Evolutionary conservation across 1,140 invertebrate species (phyloP).

Genomic region (Brachionus asplanchnoidis): DNA sequence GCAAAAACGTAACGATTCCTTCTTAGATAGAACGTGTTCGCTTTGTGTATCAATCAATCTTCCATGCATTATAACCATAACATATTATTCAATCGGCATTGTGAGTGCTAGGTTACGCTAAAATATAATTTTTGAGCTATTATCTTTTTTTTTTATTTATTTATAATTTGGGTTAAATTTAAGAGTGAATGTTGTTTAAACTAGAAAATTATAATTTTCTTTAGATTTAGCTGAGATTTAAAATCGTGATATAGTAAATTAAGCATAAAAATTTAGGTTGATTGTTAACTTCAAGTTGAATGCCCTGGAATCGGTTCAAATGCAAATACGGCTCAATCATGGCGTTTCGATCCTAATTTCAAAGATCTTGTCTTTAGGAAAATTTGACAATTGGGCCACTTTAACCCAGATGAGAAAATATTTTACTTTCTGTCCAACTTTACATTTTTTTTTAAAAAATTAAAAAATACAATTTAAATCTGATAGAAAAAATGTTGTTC

Average conservation of each 20-base stretch:
- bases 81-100: background rate
- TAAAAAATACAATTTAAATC: too few species aligned
- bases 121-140: background rate
- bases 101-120: background rate
- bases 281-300: background rate
- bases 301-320: conserved; percentile 18
- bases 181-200: background rate
- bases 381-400: background rate
- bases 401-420: too few species aligned
- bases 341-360: background rate
- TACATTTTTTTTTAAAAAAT: too few species aligned
- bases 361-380: background rate
- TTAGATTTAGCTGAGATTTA: background rate
- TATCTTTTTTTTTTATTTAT: background rate
- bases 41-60: background rate
- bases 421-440: too few species aligned
- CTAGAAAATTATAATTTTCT: background rate
- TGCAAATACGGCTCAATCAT: background rate
- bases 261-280: conserved; percentile 23
- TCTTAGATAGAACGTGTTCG: background rate
- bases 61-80: conserved; percentile 22
- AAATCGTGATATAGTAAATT: conserved; percentile 4
- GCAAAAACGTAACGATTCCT: background rate
- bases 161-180: background rate
- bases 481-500: too few species aligned